These are phyloP conservation scores for Acromyrmex charruanus DNA, from an alignment of 1,140 invertebrate genomes.

Conservation along the genomic window DNA sequence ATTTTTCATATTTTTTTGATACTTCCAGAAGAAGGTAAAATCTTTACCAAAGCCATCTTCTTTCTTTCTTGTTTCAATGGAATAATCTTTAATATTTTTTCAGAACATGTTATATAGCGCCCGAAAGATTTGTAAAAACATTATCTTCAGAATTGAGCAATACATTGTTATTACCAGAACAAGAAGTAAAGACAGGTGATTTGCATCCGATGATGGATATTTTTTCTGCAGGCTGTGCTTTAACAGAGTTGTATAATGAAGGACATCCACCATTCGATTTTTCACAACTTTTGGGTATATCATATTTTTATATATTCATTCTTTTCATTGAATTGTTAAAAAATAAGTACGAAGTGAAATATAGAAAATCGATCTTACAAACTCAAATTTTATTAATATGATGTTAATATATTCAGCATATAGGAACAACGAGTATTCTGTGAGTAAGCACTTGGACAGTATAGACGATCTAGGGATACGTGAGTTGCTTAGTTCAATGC, in stretches of 20 bases:
- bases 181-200: conserved; percentile 90
- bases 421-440: conserved; percentile 90
- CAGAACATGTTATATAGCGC: conserved; percentile 98
- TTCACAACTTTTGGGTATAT: conserved; percentile 91
- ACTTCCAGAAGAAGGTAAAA: conserved; percentile 93
- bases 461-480: conserved; percentile 91
- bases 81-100: conserved; percentile 55
- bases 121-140: conserved; percentile 94
- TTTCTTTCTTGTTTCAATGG: conserved; percentile 21
- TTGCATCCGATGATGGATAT: conserved; percentile 98
- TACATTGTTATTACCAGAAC: conserved; percentile 86
- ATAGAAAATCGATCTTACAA: neutral
- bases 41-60: conserved; percentile 19
- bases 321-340: neutral
- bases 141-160: conserved; percentile 88
- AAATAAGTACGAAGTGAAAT: neutral
- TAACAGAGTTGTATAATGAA: conserved; percentile 98
- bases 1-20: conserved; percentile 99
- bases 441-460: conserved; percentile 89
- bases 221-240: conserved; percentile 97
- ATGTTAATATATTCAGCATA: conserved; percentile 86
- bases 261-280: conserved; percentile 97
- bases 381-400: conserved; percentile 32
- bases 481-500: conserved; percentile 93
- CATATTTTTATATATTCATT: neutral